These are phyloP conservation scores for Falco naumanni DNA, from an alignment of 2,797 vertebrate genomes.

Conservation along the genomic window DNA sequence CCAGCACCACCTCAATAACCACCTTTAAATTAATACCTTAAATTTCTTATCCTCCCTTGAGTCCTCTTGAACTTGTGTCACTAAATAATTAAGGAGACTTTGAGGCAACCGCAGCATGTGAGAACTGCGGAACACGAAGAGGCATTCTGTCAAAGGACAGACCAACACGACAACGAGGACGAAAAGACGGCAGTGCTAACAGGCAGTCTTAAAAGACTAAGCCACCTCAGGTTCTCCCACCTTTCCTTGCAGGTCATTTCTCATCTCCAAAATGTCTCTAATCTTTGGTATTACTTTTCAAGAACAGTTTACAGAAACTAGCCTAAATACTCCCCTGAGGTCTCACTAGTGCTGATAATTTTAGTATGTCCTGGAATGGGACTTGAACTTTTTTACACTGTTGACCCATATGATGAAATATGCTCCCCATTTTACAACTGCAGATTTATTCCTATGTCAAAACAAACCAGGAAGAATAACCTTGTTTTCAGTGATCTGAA, in stretches of 20 bases:
- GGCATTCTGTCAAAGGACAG: not conserved
- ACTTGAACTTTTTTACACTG: not conserved
- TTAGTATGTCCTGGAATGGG: not conserved
- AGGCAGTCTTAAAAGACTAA: not conserved
- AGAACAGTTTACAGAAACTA: not conserved
- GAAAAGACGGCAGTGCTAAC: not conserved
- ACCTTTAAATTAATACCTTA: not conserved
- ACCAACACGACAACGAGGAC: not conserved
- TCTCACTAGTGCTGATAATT: not conserved
- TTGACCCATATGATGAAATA: not conserved
- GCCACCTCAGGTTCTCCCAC: not conserved
- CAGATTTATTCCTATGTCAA: not conserved
- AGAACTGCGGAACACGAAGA: not conserved
- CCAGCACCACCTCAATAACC: not conserved
- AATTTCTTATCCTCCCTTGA: not conserved
- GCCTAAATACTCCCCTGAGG: not conserved
- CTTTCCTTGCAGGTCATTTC: not conserved
- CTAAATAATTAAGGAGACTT: not conserved
- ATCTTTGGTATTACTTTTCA: not conserved
- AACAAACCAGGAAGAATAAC: conserved; percentile 17
- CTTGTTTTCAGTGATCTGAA: not conserved
- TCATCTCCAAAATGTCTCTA: not conserved
- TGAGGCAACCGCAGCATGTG: not conserved
- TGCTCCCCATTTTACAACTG: not conserved
- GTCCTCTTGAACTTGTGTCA: not conserved